Evolutionary conservation across 2,113 vertebrate genomes (phyloP).

Genomic region (Osmerus eperlanus): DNA sequence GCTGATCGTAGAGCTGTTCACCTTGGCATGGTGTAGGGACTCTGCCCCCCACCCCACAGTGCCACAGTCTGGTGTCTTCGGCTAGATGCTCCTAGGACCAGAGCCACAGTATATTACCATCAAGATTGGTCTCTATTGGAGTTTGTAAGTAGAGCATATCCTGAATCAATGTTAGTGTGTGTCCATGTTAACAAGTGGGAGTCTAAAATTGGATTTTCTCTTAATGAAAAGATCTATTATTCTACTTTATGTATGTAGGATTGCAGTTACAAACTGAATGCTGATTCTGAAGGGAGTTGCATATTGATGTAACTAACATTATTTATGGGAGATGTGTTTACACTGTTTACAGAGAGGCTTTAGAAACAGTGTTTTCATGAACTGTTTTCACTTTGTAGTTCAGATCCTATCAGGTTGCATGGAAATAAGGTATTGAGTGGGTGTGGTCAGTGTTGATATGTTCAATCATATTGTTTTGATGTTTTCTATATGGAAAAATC

Average conservation of each 20-base stretch:
- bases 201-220: too few species aligned
- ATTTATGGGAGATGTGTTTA: neutral
- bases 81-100: neutral
- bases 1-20: neutral
- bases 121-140: neutral
- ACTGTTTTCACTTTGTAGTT: constrained; percentile 9
- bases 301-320: too few species aligned
- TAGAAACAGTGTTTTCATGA: neutral
- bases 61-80: too few species aligned
- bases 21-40: neutral
- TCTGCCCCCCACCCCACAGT: neutral
- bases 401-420: constrained; percentile 61
- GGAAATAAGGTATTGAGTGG: constrained; percentile 44
- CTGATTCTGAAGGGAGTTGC: too few species aligned
- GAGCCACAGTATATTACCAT: neutral
- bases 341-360: neutral
- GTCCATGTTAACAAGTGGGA: too few species aligned
- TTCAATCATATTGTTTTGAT: neutral
- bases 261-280: too few species aligned
- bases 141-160: neutral
- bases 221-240: too few species aligned
- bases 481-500: neutral
- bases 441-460: constrained; percentile 17
- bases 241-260: too few species aligned
- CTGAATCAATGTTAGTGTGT: neutral